Conservation (phyloP, 2,888 invertebrate species). For the Cacoxenus indagator region DNA sequence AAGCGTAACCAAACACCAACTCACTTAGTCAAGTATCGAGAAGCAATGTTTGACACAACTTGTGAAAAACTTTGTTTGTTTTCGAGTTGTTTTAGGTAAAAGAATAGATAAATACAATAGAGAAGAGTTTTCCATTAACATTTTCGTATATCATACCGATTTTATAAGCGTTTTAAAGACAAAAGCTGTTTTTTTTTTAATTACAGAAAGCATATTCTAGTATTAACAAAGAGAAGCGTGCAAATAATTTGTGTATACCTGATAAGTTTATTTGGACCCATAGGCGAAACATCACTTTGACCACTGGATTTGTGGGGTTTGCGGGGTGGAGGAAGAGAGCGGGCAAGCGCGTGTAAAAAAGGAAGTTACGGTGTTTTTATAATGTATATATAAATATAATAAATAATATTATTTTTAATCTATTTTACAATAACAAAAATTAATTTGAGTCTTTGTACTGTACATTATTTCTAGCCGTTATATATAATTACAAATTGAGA, state of each 20-base stretch:
- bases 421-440: too few species aligned
- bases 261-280: constrained; percentile 73
- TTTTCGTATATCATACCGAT: constrained; percentile 37
- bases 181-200: constrained; percentile 33
- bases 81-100: neutral
- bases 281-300: constrained; percentile 70
- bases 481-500: too few species aligned
- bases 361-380: constrained; percentile 42
- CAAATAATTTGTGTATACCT: constrained; percentile 68
- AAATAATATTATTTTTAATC: too few species aligned
- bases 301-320: constrained; percentile 56
- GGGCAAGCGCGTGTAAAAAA: constrained; percentile 15
- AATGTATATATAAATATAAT: too few species aligned
- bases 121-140: constrained; percentile 40
- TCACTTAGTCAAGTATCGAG: constrained; percentile 70
- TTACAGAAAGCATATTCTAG: too few species aligned
- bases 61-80: constrained; percentile 64
- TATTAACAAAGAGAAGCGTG: too few species aligned
- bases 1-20: constrained; percentile 54
- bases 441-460: neutral
- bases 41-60: constrained; percentile 69
- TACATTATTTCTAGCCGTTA: too few species aligned
- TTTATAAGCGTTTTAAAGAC: constrained; percentile 43
- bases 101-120: constrained; percentile 41
- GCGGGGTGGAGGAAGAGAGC: constrained; percentile 39